Evolutionary conservation across 2,888 invertebrate species (phyloP).

Genomic region (Vesta saturnalis): DNA sequence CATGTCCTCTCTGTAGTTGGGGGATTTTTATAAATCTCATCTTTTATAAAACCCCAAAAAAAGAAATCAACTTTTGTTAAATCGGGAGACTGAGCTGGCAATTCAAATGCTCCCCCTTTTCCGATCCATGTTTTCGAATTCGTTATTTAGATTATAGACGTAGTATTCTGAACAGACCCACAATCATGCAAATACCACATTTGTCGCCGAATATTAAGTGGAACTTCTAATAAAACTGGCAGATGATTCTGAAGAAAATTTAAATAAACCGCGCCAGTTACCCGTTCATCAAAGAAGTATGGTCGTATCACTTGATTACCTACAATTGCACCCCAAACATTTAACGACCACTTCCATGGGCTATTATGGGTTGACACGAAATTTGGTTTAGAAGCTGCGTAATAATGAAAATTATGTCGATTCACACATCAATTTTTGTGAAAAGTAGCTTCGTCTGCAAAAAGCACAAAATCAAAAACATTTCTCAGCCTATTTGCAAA

Average conservation of each 20-base stretch:
- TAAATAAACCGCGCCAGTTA: neutral
- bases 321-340: conserved; percentile 22
- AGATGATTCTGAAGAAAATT: neutral
- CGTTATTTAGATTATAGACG: neutral
- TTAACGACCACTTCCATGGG: conserved; percentile 33
- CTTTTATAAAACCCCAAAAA: conserved; percentile 9
- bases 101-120: conserved; percentile 38
- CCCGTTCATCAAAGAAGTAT: conserved; percentile 14
- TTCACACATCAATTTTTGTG: conserved; percentile 42
- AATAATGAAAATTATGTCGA: conserved; percentile 47
- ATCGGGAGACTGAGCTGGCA: conserved; percentile 40
- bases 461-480: conserved; percentile 26
- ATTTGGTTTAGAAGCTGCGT: conserved; percentile 43
- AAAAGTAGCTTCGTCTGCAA: conserved; percentile 47
- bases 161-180: neutral
- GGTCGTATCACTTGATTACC: conserved; percentile 13
- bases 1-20: too few species aligned
- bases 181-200: neutral
- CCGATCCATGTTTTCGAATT: conserved; percentile 21
- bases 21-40: neutral
- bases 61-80: conserved; percentile 39
- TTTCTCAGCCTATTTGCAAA: too few species aligned
- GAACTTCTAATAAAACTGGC: neutral
- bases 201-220: neutral
- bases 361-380: conserved; percentile 19